phyloP scores from a whole-genome alignment of 2,888 invertebrate genomes.

The Phrixothrix hirtus region DNA sequence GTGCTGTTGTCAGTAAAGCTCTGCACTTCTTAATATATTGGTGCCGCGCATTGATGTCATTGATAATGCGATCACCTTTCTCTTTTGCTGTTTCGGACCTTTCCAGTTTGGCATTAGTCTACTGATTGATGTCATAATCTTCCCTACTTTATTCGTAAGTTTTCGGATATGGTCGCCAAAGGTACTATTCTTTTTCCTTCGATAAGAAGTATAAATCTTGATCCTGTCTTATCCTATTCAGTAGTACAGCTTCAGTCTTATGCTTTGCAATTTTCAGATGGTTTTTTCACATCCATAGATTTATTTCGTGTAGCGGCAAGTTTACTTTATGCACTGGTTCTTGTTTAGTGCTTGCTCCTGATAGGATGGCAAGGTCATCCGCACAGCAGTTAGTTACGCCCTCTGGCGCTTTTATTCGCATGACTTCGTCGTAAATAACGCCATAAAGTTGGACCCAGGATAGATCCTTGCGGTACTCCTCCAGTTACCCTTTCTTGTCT shows the following conservation, averaged over 20 bases:
- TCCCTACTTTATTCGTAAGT: neutral
- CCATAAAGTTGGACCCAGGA: neutral
- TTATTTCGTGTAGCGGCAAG: neutral
- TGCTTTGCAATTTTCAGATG: neutral
- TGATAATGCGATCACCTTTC: neutral
- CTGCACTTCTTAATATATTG: neutral
- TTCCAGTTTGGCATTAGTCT: neutral
- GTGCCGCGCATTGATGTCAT: neutral
- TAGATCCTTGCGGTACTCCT: neutral
- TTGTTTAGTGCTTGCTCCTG: neutral
- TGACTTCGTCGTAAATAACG: neutral
- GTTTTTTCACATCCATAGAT: neutral
- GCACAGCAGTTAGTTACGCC: neutral
- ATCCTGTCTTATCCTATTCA: neutral
- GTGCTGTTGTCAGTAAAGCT: neutral
- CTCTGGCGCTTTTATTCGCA: neutral
- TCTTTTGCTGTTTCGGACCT: neutral
- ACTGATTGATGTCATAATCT: too few species aligned
- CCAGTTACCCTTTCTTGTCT: neutral
- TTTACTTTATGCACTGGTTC: neutral
- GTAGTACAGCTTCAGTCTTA: neutral
- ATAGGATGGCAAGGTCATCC: neutral
- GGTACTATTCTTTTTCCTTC: neutral
- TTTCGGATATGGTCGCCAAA: neutral
- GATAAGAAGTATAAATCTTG: neutral